phyloP scores from a whole-genome alignment of 1,140 invertebrate genomes.

The Papilio polyxenes region DNA sequence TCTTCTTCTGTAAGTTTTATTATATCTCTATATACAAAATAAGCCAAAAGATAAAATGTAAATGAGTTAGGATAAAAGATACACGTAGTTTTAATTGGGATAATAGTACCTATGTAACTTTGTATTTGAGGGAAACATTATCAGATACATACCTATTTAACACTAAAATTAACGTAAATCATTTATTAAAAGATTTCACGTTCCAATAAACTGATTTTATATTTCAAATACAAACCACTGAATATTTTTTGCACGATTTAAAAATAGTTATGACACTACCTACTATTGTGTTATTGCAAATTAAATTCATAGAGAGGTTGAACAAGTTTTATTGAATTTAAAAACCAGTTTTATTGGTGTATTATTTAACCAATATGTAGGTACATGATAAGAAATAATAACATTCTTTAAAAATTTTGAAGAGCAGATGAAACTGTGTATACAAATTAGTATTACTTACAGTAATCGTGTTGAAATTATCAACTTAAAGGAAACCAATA shows the following conservation, averaged over 20 bases:
- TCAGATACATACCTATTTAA: no score
- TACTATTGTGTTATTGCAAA: background rate
- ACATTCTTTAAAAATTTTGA: background rate
- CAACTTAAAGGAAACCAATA: background rate
- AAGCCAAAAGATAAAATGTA: no score
- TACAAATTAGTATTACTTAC: background rate
- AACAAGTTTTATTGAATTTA: background rate
- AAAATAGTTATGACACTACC: constrained; percentile 22
- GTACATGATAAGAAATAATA: background rate
- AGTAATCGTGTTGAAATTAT: background rate
- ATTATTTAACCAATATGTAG: background rate
- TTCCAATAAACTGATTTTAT: background rate
- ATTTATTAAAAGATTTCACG: background rate
- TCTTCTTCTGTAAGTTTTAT: background rate
- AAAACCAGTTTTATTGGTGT: background rate
- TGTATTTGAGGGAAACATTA: no score
- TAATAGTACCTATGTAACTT: no score
- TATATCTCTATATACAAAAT: background rate
- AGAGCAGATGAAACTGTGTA: background rate
- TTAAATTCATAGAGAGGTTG: background rate
- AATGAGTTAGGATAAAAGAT: no score
- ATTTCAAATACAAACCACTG: background rate
- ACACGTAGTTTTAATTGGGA: no score
- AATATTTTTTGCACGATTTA: constrained; percentile 7
- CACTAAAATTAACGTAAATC: background rate